Conservation (phyloP, 2,113 vertebrate species). For the Aix galericulata region DNA sequence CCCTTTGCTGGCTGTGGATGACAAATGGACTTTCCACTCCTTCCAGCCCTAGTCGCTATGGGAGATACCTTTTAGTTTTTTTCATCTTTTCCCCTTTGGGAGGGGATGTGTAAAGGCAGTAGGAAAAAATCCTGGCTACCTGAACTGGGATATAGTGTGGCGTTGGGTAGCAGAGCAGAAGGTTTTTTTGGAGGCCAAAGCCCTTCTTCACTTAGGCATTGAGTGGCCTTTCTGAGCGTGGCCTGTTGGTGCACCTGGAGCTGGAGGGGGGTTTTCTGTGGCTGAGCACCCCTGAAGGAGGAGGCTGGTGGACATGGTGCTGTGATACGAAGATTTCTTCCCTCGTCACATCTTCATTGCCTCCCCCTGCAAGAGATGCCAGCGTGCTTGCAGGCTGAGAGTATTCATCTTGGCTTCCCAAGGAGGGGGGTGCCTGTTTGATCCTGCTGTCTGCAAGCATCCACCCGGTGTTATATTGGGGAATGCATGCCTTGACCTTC, state of each 20-base stretch:
- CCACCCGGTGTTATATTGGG: neutral
- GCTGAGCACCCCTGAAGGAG: neutral
- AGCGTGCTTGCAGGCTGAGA: neutral
- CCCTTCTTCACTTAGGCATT: neutral
- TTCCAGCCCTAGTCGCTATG: neutral
- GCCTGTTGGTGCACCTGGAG: neutral
- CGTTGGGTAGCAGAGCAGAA: neutral
- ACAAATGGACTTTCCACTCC: constrained; percentile 38
- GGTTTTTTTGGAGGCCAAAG: neutral
- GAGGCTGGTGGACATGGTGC: fast-evolving
- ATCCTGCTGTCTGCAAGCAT: neutral
- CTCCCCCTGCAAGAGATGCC: neutral
- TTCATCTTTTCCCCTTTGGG: neutral
- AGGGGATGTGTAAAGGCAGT: neutral
- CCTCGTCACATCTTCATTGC: neutral
- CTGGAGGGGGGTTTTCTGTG: neutral
- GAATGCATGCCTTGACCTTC: neutral
- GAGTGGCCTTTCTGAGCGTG: neutral
- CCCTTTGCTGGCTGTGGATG: neutral
- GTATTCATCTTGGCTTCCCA: neutral
- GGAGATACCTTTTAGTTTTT: neutral
- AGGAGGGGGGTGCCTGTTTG: neutral
- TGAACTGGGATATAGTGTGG: neutral
- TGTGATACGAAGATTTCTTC: neutral
- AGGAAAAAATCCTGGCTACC: neutral